Evolutionary conservation across 2,113 vertebrate genomes (phyloP).

Genomic region (Suncus etruscus): DNA sequence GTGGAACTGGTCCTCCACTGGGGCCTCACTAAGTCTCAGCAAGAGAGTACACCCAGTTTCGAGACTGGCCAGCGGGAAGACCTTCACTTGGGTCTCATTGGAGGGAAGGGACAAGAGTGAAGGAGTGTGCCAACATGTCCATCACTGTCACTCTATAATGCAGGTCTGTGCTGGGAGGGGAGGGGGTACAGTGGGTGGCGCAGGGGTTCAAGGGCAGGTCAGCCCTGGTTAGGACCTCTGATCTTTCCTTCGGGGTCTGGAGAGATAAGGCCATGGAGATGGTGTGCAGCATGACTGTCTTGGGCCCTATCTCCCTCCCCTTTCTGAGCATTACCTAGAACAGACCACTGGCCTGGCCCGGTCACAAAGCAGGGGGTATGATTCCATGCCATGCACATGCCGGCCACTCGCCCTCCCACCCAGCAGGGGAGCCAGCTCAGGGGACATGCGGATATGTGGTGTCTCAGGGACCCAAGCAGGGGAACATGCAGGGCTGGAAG

Average conservation of each 20-base stretch:
- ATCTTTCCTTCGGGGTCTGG: neutral
- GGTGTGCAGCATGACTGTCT: neutral
- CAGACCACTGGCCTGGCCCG: constrained; percentile 61
- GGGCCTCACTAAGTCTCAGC: neutral
- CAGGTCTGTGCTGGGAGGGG: neutral
- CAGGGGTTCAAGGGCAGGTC: neutral
- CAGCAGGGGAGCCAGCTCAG: constrained; percentile 68
- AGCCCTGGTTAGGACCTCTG: neutral
- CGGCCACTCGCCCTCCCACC: neutral
- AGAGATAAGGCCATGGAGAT: neutral
- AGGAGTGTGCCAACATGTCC: no score
- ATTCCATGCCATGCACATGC: constrained; percentile 65
- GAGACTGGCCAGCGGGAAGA: neutral
- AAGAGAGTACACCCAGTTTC: fast-evolving
- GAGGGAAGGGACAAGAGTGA: neutral
- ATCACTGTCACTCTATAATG: neutral
- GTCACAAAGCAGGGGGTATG: constrained; percentile 39
- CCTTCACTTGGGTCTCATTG: neutral
- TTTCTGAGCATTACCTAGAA: constrained; percentile 70
- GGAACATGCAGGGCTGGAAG: constrained; percentile 80
- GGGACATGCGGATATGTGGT: constrained; percentile 71
- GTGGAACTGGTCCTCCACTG: neutral
- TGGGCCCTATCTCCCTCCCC: neutral
- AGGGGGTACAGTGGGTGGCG: no score
- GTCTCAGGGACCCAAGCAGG: constrained; percentile 72